A percentile compares a stretch with the other conserved stretches of the same genome.
Evolutionary conservation across 1,140 invertebrate genomes (phyloP).

Genomic region (Drosophila pachea): DNA sequence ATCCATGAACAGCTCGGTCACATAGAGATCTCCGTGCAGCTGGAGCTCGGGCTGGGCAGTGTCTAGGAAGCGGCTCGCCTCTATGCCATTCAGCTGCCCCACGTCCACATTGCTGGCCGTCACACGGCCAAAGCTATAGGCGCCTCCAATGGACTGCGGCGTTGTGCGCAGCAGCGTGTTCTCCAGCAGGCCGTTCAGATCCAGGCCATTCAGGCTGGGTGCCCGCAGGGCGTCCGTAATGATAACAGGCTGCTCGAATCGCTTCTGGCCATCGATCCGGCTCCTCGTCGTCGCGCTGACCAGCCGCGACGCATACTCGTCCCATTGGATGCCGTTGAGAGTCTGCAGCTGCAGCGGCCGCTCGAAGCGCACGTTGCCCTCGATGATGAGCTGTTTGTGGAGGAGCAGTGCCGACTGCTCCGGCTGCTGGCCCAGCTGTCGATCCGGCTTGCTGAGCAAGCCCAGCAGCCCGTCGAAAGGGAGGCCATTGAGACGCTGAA

Average conservation of each 20-base stretch:
- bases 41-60: conserved; percentile 10
- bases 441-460: conserved; percentile 15
- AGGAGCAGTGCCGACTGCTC: conserved; percentile 45
- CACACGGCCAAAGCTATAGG: conserved; percentile 50
- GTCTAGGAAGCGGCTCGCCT: conserved; percentile 43
- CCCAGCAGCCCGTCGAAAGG: conserved; percentile 56
- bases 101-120: conserved; percentile 60
- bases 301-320: conserved; percentile 28
- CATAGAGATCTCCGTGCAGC: conserved; percentile 44
- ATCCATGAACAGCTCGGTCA: conserved; percentile 41
- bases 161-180: conserved; percentile 62
- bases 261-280: conserved; percentile 41
- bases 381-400: conserved; percentile 63
- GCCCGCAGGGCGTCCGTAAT: conserved; percentile 47
- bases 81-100: conserved; percentile 42
- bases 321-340: conserved; percentile 57
- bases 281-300: conserved; percentile 46
- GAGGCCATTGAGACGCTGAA: conserved; percentile 59
- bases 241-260: conserved; percentile 41
- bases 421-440: background rate
- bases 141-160: conserved; percentile 55
- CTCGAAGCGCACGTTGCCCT: conserved; percentile 66
- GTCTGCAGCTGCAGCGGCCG: conserved; percentile 37
- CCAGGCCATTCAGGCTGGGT: conserved; percentile 35
- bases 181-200: conserved; percentile 52